Conservation (phyloP, 2,797 vertebrate species). For the Syngnathus rostellatus region DNA sequence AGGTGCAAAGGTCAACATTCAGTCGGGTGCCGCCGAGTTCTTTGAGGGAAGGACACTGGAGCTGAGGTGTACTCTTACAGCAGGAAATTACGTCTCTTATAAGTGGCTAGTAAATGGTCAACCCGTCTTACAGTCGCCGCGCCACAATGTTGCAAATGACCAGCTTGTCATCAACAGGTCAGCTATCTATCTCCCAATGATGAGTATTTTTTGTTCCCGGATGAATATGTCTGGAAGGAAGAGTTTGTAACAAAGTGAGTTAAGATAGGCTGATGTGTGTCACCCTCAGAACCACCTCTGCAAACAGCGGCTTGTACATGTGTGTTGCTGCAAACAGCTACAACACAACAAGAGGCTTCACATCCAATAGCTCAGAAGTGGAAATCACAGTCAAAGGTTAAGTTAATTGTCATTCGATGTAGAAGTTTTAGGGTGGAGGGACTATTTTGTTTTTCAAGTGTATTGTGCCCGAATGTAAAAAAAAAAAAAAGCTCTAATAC, state of each 20-base stretch:
- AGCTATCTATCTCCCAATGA: slow-evolving; percentile 1
- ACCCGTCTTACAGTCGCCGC: neutral
- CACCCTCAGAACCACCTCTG: slow-evolving; percentile 23
- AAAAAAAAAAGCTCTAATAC: no score
- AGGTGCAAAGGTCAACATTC: neutral
- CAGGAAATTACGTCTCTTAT: slow-evolving; percentile 52
- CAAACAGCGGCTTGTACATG: slow-evolving; percentile 49
- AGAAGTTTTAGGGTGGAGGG: neutral
- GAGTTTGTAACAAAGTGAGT: neutral
- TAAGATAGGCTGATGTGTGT: neutral
- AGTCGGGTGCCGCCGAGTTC: slow-evolving; percentile 22
- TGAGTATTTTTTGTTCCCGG: neutral
- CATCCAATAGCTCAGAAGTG: slow-evolving; percentile 15
- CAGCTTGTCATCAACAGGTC: slow-evolving; percentile 41
- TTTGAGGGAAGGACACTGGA: slow-evolving; percentile 40
- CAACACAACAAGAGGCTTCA: slow-evolving; percentile 27
- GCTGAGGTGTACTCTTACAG: slow-evolving; percentile 28
- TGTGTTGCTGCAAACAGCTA: slow-evolving; percentile 51
- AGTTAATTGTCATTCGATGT: neutral
- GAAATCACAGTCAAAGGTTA: slow-evolving; percentile 57
- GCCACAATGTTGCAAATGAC: neutral
- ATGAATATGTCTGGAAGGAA: neutral
- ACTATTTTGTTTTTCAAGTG: no score
- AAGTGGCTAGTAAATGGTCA: slow-evolving; percentile 41
- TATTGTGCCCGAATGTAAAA: no score